Conservation (phyloP, 2,113 vertebrate genomes). For the Salvelinus fontinalis region DNA sequence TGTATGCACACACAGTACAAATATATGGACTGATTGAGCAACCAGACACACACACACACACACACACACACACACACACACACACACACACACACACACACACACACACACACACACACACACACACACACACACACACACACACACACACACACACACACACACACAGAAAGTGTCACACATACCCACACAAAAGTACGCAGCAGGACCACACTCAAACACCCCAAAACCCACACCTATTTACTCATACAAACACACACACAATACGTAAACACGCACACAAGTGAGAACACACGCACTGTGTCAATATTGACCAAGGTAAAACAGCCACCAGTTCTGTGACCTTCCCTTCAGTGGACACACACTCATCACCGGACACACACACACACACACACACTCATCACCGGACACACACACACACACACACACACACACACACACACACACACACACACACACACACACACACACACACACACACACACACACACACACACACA, state of each 20-base stretch:
- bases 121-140: constrained; percentile 22
- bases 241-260: constrained; percentile 39
- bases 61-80: constrained; percentile 24
- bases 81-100: constrained; percentile 30
- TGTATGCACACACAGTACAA: neutral
- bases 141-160: neutral
- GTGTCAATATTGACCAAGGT: constrained; percentile 63
- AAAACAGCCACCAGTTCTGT: constrained; percentile 45
- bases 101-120: constrained; percentile 6
- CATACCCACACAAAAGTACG: constrained; percentile 22
- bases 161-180: constrained; percentile 28
- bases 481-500: constrained; percentile 12
- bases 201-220: constrained; percentile 9
- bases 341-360: constrained; percentile 54
- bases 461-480: constrained; percentile 6
- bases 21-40: constrained; percentile 13
- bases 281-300: constrained; percentile 25
- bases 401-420: neutral
- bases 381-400: neutral
- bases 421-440: constrained; percentile 2
- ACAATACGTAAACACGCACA: constrained; percentile 3
- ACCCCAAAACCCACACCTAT: constrained; percentile 28
- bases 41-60: constrained; percentile 12
- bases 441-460: constrained; percentile 22
- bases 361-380: constrained; percentile 28